phyloP scores from a whole-genome alignment of 1,140 invertebrate genomes.

The Magallana angulata region DNA sequence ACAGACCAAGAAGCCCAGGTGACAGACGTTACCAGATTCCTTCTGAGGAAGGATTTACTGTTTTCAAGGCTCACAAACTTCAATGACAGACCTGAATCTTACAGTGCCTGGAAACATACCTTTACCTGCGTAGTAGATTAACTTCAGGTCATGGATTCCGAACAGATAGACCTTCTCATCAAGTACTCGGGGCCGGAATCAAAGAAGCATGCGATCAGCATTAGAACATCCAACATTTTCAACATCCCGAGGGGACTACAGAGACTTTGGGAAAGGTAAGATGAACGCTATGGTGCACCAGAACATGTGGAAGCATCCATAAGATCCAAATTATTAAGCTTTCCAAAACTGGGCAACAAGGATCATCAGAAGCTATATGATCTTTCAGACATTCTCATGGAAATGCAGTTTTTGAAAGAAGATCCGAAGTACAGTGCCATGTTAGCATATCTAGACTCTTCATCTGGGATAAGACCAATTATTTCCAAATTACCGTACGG shows the following conservation, averaged over 20 bases:
- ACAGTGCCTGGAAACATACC: conserved; percentile 46
- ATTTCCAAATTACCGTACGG: conserved; percentile 48
- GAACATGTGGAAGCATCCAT: conserved; percentile 52
- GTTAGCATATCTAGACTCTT: conserved; percentile 55
- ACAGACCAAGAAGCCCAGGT: too few species aligned
- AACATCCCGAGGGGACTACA: conserved; percentile 40
- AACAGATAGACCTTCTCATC: conserved; percentile 58
- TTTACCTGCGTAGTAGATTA: conserved; percentile 46
- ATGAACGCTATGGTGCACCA: conserved; percentile 58
- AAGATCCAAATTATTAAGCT: conserved; percentile 41
- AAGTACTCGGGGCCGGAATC: conserved; percentile 55
- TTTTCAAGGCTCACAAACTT: conserved; percentile 44
- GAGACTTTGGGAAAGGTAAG: conserved; percentile 47
- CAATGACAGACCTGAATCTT: conserved; percentile 46
- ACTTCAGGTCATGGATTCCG: conserved; percentile 6
- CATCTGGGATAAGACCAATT: conserved; percentile 52
- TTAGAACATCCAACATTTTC: conserved; percentile 43
- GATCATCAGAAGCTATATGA: conserved; percentile 57
- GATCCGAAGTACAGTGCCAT: conserved; percentile 44
- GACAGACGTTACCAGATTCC: conserved; percentile 32
- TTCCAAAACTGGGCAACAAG: conserved; percentile 55
- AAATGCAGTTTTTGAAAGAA: conserved; percentile 53
- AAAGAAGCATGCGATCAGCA: conserved; percentile 43
- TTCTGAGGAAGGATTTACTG: conserved; percentile 48
- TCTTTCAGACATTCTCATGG: conserved; percentile 52